These are phyloP conservation scores for Nephrotoma appendiculata DNA, from an alignment of 2,888 invertebrate genomes.

Conservation along the genomic window DNA sequence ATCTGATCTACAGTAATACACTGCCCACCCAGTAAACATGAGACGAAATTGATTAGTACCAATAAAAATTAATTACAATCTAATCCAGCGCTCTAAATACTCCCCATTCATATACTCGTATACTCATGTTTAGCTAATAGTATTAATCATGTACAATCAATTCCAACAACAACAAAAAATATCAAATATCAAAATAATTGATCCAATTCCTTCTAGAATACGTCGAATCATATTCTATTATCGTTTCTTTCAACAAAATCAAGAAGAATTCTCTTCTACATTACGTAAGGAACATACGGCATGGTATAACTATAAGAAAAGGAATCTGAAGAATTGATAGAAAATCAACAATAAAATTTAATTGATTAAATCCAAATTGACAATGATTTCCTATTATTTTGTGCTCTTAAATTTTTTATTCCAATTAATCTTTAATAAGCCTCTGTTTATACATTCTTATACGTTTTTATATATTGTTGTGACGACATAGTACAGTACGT, in stretches of 20 bases:
- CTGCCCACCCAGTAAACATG: too few species aligned
- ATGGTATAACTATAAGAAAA: neutral
- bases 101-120: neutral
- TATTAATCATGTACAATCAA: neutral
- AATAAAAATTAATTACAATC: neutral
- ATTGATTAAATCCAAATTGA: neutral
- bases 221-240: neutral
- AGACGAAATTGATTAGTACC: too few species aligned
- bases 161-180: neutral
- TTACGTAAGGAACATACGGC: neutral
- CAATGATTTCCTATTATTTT: neutral
- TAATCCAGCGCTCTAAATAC: neutral
- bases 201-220: neutral
- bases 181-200: neutral
- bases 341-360: neutral
- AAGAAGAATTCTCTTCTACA: neutral
- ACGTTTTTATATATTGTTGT: neutral
- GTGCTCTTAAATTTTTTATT: neutral
- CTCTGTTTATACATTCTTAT: neutral
- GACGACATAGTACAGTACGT: neutral
- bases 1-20: too few species aligned
- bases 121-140: neutral
- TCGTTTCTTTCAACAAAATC: neutral
- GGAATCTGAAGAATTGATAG: neutral
- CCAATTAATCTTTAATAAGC: neutral